Base-by-base conservation (phyloP, 2,888 invertebrate genomes). In the Epinotia ramella region DNA sequence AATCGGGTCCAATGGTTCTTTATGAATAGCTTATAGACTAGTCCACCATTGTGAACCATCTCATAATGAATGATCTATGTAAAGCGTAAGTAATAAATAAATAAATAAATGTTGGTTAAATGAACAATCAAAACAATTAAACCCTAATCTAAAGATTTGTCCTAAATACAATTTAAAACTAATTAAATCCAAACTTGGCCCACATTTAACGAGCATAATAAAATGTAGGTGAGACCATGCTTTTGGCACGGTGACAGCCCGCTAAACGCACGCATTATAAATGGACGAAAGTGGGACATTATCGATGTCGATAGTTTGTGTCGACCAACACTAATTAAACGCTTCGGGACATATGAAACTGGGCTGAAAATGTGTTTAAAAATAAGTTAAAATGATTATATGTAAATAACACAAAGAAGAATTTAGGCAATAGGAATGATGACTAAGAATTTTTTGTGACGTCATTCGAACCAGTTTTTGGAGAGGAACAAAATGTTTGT, bases 261-360 rank as follows among this genome's bases (percentile, higher is more conserved):
- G 79, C 80, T 78, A 76, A 60, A 64, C 79, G 80, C 77, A 79
- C 77, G 77, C 18, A 79, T 79, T 80, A 81, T 79, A 80, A 80
- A 80, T 78, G 80, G 79, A 78, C 49, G 60, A 76, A 82, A 80
- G 56, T 81, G 73, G 79, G 76, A 60, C 80, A 62, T 6, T 44
- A 24, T 68, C 59, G 65, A 73, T 57, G 57, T 44, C 65, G 72
- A 72, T 65, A 65, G 44, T 18, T 65, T 18, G 49, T 24, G 20
- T 16, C 13, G 28, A 44, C 7, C 53, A 28, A 5, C 56, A 59
- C 59, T 66, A 60, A 40, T 46, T 44, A 53, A 53, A 40, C 3
- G 40, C 53, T 53, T 53, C n/a, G 6, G 53, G 53, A n/a, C 16
- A 4, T 53, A 53, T 16, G 49, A 16, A 49, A 16, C 40, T 49